phyloP scores from a whole-genome alignment of 2,113 vertebrate genomes.

The Percina caprodes region DNA sequence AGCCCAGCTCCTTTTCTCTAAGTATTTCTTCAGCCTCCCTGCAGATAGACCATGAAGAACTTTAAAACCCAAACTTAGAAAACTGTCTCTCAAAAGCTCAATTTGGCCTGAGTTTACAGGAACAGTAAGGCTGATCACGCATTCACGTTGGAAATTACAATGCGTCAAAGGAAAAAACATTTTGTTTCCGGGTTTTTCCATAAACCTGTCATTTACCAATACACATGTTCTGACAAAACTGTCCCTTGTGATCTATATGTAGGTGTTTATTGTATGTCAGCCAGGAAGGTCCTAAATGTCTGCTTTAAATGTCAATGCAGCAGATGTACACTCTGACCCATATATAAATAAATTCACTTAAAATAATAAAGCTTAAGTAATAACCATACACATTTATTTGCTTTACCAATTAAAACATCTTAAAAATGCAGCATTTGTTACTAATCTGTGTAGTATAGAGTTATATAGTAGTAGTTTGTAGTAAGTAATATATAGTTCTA shows the following conservation, averaged over 20 bases:
- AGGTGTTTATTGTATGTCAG: slow-evolving; percentile 16
- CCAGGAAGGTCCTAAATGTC: not conserved
- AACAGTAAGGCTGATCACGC: not conserved
- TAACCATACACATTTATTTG: not conserved
- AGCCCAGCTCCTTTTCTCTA: slow-evolving; percentile 83
- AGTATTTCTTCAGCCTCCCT: slow-evolving; percentile 89
- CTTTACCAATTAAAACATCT: not conserved
- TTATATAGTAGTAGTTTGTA: not conserved
- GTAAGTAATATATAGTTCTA: not conserved
- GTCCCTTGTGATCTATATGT: slow-evolving; percentile 4
- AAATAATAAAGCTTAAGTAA: not conserved
- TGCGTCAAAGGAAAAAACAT: slow-evolving; percentile 25
- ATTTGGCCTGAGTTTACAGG: not conserved
- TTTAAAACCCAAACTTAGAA: not conserved
- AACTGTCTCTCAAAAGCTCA: slow-evolving; percentile 12
- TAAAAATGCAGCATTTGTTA: not conserved
- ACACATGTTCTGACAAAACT: not conserved
- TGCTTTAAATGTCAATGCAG: not conserved
- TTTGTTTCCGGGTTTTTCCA: slow-evolving; percentile 29
- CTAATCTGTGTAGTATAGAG: not conserved
- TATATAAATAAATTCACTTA: too few species aligned
- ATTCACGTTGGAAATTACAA: slow-evolving; percentile 25
- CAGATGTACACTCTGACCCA: not conserved
- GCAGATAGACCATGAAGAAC: slow-evolving; percentile 18
- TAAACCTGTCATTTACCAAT: slow-evolving; percentile 4